Base-by-base conservation (phyloP, 2,888 invertebrate species). In the Aphrophora alni region DNA sequence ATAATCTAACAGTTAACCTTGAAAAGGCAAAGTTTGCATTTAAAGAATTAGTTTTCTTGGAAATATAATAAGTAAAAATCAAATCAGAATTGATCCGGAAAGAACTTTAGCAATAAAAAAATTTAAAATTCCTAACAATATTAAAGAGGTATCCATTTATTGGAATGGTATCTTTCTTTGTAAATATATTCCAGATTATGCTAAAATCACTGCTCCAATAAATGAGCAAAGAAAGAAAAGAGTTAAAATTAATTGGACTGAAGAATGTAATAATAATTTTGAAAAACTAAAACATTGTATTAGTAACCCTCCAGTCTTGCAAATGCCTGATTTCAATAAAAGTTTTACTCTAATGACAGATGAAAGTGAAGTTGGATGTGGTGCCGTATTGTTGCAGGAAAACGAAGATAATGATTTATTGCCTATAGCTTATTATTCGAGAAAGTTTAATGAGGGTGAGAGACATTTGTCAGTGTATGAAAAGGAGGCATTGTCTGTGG, bases 171-270 rank as follows among this genome's bases (percentile, higher is more conserved):
- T 38, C 28, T 5, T 77, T 68, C 21, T 77, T 59, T 33, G 5
- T 33, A 33, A 33, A 33, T 33, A 33, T 33, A 33, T 33, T 33
- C 33, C 33, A 33, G 33, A 77, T 26, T 68, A 25, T 33, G 26
- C 77, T 12, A 38, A 77, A 14, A 68, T 77, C 25, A 69, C 77
- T 33, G 28, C 27, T 25, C 77, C 77, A 1, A 8, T 77, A 2
- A 77, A 77, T 70, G 70, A 70, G 17, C 28, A 68, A 24, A 68
- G 77, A 24, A 77, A 77, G 77, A 77, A 77, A 70, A 33, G 59
- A 17, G 28, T 68, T 25, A 68, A 2, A 12, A 68, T 77, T 69
- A 24, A n/a, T 3, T 77, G 70, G 77, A 70, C 4, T 21, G 69
- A 77, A 70, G 38, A 68, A 8, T 70, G 70, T 17, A 33, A 77